Base-by-base conservation (phyloP, 2,113 vertebrate species). In the Panurus biarmicus region DNA sequence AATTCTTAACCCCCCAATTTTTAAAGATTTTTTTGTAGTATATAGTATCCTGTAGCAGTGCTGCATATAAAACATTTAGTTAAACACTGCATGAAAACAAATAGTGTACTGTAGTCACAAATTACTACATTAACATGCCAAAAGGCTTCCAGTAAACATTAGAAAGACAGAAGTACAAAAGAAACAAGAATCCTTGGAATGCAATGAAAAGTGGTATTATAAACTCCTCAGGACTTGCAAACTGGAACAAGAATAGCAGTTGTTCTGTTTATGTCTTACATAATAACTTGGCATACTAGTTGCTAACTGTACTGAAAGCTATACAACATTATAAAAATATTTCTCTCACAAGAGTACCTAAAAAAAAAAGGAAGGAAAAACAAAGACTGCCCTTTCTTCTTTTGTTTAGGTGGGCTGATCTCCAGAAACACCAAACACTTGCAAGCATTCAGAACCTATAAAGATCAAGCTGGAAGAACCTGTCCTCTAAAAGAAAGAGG, bases 151-250 rank as follows among this genome's bases (percentile, higher is more conserved):
- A 76, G 38, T 61, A 82, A 87, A 73, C 38, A 57, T 48, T 15
- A 70, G n/a, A 90, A 76, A 93, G 45, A 69, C n/a, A 74, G 16
- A 83, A 62, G 20, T 31, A 80, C 11, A 75, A 88, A 85, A 76
- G 35, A 90, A 89, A 24, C 24, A 90, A 83, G 71, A 83, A 83
- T 76, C 42, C 14, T 69, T 88, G 89, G 83, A 93, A 85, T 76
- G 71, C 12, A 88, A 80, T 57, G 16, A 80, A 83, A 89, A 36
- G 38, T 62, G 9, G 35, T 26, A 17, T 45, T 86, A 54, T 20
- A 56, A 82, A 71, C 47, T 83, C 36, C 57, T 74, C 35, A 50
- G 60, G 38, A 77, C 56, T 67, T 84, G 65, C 28, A 69, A 91
- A 76, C n/a, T 6, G 2, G 36, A 86, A 80, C 31, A 89, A 26